A percentile compares a stretch with the other conserved stretches of the same genome.
Conservation (phyloP, 1,140 invertebrate species). For the Drosophila sturtevanti region DNA sequence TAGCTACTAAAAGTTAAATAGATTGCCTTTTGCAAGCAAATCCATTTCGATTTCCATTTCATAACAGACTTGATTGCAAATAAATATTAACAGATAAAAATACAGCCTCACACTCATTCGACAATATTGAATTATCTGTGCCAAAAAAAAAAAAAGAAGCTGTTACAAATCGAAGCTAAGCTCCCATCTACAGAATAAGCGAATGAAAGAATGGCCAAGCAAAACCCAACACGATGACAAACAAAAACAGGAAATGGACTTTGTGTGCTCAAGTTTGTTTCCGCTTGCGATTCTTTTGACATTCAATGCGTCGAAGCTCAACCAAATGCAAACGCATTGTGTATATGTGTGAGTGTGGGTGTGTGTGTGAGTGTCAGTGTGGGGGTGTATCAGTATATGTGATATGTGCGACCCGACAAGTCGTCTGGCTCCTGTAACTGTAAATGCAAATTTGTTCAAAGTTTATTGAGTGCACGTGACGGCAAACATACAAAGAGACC, state of each 20-base stretch:
- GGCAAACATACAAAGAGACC: slow-evolving; percentile 49
- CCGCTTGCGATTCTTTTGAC: slow-evolving; percentile 68
- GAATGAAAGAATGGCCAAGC: slow-evolving; percentile 41
- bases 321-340: slow-evolving; percentile 37
- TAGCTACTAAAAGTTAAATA: not conserved
- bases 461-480: slow-evolving; percentile 82
- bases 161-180: slow-evolving; percentile 74
- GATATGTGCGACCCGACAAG: slow-evolving; percentile 3
- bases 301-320: slow-evolving; percentile 60
- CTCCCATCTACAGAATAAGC: slow-evolving; percentile 44
- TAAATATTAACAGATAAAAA: slow-evolving; percentile 15
- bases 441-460: slow-evolving; percentile 81
- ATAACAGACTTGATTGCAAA: slow-evolving; percentile 54
- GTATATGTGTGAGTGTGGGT: not conserved
- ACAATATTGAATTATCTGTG: not conserved
- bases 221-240: slow-evolving; percentile 51
- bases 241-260: slow-evolving; percentile 79
- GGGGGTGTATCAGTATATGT: not conserved
- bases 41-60: slow-evolving; percentile 70
- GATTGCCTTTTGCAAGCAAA: not conserved
- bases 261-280: slow-evolving; percentile 81
- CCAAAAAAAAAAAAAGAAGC: slow-evolving; percentile 29
- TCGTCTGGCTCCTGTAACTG: slow-evolving; percentile 38
- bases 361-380: slow-evolving; percentile 8
- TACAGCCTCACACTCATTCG: not conserved